Evolutionary conservation across 2,888 invertebrate species (phyloP).

Genomic region (Catocala sponsa): DNA sequence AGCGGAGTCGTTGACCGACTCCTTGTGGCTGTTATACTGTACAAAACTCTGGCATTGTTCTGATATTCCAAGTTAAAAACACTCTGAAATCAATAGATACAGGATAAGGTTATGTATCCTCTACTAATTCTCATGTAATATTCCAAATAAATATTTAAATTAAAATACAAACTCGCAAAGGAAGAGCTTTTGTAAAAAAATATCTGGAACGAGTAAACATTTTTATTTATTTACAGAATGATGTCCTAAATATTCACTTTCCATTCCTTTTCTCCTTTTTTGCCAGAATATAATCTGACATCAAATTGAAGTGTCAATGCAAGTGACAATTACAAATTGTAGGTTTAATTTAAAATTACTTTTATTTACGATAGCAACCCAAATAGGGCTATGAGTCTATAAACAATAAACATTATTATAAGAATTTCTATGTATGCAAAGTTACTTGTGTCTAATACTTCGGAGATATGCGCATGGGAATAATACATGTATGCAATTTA

Average conservation of each 20-base stretch:
- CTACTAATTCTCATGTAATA: constrained; percentile 22
- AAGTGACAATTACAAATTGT: too few species aligned
- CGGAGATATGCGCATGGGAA: too few species aligned
- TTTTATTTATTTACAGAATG: constrained; percentile 47
- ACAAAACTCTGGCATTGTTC: constrained; percentile 75
- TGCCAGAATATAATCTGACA: constrained; percentile 16
- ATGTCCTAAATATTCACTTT: constrained; percentile 41
- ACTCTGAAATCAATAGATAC: constrained; percentile 72
- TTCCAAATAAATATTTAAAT: constrained; percentile 30
- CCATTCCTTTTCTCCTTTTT: constrained; percentile 50
- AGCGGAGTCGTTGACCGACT: constrained; percentile 91
- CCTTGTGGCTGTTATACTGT: constrained; percentile 72
- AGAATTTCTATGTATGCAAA: too few species aligned
- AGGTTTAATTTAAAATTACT: too few species aligned
- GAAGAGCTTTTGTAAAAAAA: constrained; percentile 70
- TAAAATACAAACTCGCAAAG: constrained; percentile 66
- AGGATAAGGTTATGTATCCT: constrained; percentile 54
- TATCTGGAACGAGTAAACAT: constrained; percentile 84
- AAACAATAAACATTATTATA: too few species aligned
- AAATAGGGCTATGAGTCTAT: too few species aligned
- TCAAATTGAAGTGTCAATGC: constrained; percentile 21
- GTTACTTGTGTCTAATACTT: too few species aligned
- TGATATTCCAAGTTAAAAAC: constrained; percentile 73
- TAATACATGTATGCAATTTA: too few species aligned
- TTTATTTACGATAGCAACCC: too few species aligned